Conservation (phyloP, 2,113 vertebrate genomes). For the Oryctolagus cuniculus region mOryCun1.1 NC_091450.1:47579001-47579500, state of each 20-base stretch:
- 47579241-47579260: background rate
- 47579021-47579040: background rate
- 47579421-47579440: background rate
- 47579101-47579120: background rate
- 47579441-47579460: no score
- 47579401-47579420: background rate
- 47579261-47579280: background rate
- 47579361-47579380: background rate
- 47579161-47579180: background rate
- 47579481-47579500: no score
- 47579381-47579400: background rate
- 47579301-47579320: background rate
- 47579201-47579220: background rate
- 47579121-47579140: background rate
- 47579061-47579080: background rate
- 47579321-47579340: background rate
- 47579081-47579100: background rate
- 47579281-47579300: background rate
- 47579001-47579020: background rate
- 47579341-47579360: conserved; percentile 13
- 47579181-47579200: background rate
- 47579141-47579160: background rate
- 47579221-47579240: conserved; percentile 16
- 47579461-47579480: no score
- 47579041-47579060: background rate